Conservation (phyloP, 1,140 invertebrate genomes). For the Drosophila navojoa region DNA sequence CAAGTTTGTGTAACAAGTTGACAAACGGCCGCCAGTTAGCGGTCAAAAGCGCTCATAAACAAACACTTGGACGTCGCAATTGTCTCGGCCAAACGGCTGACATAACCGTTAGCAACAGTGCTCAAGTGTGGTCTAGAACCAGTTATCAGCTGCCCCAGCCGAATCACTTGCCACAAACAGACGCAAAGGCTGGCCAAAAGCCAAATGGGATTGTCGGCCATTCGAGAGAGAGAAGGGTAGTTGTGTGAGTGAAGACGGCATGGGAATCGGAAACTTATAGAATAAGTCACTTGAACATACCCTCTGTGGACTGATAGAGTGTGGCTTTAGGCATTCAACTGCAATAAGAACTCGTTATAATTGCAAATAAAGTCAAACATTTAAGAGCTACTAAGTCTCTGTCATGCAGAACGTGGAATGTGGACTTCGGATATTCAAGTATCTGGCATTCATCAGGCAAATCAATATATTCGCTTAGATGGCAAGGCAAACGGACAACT, state of each 20-base stretch:
- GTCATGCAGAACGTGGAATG: too few relatives aligned
- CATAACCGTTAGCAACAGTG: conserved; percentile 62
- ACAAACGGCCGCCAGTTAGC: conserved; percentile 55
- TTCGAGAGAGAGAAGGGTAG: not conserved
- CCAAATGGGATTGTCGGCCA: not conserved
- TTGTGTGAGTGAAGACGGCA: not conserved
- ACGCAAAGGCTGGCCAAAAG: not conserved
- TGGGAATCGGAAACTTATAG: not conserved
- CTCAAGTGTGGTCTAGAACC: conserved; percentile 39
- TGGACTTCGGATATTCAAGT: too few relatives aligned
- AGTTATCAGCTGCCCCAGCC: conserved; percentile 26
- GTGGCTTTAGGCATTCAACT: too few relatives aligned
- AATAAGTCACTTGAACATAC: too few relatives aligned
- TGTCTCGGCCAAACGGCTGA: conserved; percentile 37
- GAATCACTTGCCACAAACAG: conserved; percentile 1
- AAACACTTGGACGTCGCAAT: conserved; percentile 41
- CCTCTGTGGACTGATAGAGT: not conserved
- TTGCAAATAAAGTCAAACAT: too few relatives aligned
- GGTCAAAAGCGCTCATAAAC: conserved; percentile 67
- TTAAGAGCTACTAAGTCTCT: too few relatives aligned
- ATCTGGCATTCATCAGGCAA: too few relatives aligned
- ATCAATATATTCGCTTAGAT: too few relatives aligned
- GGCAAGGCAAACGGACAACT: too few relatives aligned
- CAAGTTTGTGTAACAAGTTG: conserved; percentile 61
- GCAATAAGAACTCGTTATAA: too few relatives aligned